phyloP scores from a whole-genome alignment of 2,888 invertebrate species.

The Lochmaea capreae region DNA sequence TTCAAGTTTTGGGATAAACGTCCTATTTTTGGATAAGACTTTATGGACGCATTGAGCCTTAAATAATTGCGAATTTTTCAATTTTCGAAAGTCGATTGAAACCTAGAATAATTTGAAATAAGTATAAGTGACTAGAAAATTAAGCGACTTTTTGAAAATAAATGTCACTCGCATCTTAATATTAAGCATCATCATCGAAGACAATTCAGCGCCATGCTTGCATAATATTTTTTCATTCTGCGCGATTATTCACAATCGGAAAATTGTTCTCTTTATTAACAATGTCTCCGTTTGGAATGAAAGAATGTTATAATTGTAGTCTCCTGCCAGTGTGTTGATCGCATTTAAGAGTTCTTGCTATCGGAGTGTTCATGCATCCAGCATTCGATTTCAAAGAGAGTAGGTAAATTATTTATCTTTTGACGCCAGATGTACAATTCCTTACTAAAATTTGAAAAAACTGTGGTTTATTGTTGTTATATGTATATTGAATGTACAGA shows the following conservation, averaged over 20 bases:
- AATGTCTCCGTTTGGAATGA: not conserved
- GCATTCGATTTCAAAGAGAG: constrained; percentile 56
- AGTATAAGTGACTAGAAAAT: constrained; percentile 26
- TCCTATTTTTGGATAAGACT: constrained; percentile 42
- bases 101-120: constrained; percentile 16
- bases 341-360: constrained; percentile 64
- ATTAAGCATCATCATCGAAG: constrained; percentile 34
- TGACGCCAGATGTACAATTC: constrained; percentile 60
- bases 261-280: not conserved
- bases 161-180: constrained; percentile 27
- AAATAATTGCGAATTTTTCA: constrained; percentile 16
- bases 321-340: constrained; percentile 64
- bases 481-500: constrained; percentile 52
- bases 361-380: constrained; percentile 63
- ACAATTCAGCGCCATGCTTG: constrained; percentile 50
- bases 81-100: constrained; percentile 36
- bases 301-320: constrained; percentile 47
- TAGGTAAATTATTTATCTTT: constrained; percentile 53
- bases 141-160: constrained; percentile 31
- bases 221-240: constrained; percentile 31
- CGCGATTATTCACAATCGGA: not conserved
- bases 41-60: constrained; percentile 38
- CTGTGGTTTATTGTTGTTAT: constrained; percentile 47
- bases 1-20: constrained; percentile 43
- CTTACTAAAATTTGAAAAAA: constrained; percentile 49